These are phyloP conservation scores for Picathartes gymnocephalus DNA, from an alignment of 2,113 vertebrate genomes.

Conservation along the genomic window DNA sequence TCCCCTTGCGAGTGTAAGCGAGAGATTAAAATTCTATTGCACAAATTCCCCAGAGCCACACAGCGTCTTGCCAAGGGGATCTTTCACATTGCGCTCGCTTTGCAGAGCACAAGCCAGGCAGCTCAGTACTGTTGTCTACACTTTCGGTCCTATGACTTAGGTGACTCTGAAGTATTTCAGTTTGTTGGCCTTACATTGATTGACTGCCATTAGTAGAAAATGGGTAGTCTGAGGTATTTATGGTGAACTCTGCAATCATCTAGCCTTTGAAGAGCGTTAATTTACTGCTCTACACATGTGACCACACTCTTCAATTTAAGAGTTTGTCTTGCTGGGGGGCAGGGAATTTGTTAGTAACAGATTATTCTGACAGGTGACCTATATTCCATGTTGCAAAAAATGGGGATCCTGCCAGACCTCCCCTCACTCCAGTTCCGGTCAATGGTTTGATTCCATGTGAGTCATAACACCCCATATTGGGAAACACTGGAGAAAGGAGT, in stretches of 20 bases:
- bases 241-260: background rate
- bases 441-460: background rate
- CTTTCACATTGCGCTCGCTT: background rate
- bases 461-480: rapidly evolving
- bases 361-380: constrained; percentile 17
- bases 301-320: constrained; percentile 3
- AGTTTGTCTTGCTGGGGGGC: background rate
- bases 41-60: background rate
- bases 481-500: background rate
- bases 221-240: constrained; percentile 16
- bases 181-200: background rate
- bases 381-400: background rate
- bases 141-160: background rate
- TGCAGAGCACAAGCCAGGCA: background rate
- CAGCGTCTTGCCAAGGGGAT: background rate
- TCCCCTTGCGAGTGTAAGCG: background rate
- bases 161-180: constrained; percentile 16
- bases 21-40: background rate
- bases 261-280: background rate
- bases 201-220: constrained; percentile 18
- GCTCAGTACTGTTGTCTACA: background rate
- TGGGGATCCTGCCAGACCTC: background rate
- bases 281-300: constrained; percentile 31
- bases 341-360: background rate
- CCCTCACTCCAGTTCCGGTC: background rate